Base-by-base conservation (phyloP, 2,888 invertebrate genomes). In the Axea sp. region DNA sequence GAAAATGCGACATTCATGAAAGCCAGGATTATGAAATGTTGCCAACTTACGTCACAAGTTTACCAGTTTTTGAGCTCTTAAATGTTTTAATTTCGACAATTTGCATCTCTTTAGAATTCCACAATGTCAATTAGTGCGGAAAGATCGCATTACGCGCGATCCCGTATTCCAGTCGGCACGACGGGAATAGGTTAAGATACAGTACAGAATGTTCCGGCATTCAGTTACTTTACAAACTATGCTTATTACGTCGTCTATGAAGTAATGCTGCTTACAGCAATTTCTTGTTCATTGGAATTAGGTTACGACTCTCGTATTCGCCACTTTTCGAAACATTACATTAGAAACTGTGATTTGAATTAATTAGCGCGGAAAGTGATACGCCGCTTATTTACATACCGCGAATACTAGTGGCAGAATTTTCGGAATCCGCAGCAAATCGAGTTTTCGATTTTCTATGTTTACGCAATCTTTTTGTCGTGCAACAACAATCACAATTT, bases 201-300 rank as follows among this genome's bases (percentile, higher is more conserved):
- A 31, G 28, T 4, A 26, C 9, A 33, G 49, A 62, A 71, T 57
- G 62, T 62, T 53, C 71, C 11, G 41, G 31, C 62, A 35, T 71
- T 69, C 62, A 39, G 28, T 57, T 71, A 71, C 62, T 71, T 62
- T 9, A 26, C 62, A 55, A 71, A 71, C 62, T 71, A 71, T 71
- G 71, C 71, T 71, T 62, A 71, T 71, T 62, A 71, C 71, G 55
- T 55, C 47, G 41, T 57, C 71, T 49, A 57, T 62, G 49, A 71
- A 71, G 55, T 62, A 71, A 62, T 62, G 55, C 31, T 51, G 43
- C 28, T 72, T 24, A 43, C 64, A 39, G 22, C 57, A 49, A 60
- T 60, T 69, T 69, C 60, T 60, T 60, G 53, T 53, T 60, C 45
- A 69, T 60, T 53, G 62, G 35, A 71, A 71, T 71, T 64, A 43